These are phyloP conservation scores for Eumaeus atala DNA, from an alignment of 1,140 invertebrate genomes.

Conservation along the genomic window DNA sequence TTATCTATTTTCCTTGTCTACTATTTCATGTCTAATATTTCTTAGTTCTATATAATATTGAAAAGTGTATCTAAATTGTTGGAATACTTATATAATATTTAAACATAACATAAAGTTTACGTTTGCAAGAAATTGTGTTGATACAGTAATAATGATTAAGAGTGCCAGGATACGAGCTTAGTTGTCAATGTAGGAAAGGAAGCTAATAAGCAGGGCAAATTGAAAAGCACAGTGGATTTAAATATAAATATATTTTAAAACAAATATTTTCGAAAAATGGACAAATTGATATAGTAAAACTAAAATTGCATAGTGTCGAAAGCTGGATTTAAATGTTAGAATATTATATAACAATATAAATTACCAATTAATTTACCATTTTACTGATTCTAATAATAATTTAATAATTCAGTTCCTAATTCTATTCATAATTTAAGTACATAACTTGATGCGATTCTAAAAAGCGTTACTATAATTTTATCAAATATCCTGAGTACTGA, in stretches of 20 bases:
- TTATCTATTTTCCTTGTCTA: background rate
- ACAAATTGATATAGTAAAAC: slow-evolving; percentile 52
- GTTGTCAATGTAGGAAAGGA: slow-evolving; percentile 28
- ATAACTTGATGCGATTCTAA: too few species aligned
- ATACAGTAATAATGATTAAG: slow-evolving; percentile 15
- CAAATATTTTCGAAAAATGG: slow-evolving; percentile 58
- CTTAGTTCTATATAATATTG: too few species aligned
- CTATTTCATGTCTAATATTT: too few species aligned
- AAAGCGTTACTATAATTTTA: too few species aligned
- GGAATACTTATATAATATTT: too few species aligned
- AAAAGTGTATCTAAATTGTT: too few species aligned
- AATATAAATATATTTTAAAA: slow-evolving; percentile 70
- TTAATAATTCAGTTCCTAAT: slow-evolving; percentile 12
- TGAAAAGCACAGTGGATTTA: slow-evolving; percentile 63
- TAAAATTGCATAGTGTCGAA: slow-evolving; percentile 14
- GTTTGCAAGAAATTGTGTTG: slow-evolving; percentile 9
- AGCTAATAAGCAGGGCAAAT: slow-evolving; percentile 53
- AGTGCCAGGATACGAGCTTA: slow-evolving; percentile 11
- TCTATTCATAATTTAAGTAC: slow-evolving; percentile 3
- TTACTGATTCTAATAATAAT: slow-evolving; percentile 6
- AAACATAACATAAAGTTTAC: slow-evolving; percentile 5
- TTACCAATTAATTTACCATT: slow-evolving; percentile 12
- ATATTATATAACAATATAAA: slow-evolving; percentile 22
- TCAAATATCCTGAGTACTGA: too few species aligned
- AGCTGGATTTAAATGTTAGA: slow-evolving; percentile 64